These are phyloP conservation scores for Microctonus brassicae DNA, from an alignment of 2,888 invertebrate genomes.

Conservation along the genomic window DNA sequence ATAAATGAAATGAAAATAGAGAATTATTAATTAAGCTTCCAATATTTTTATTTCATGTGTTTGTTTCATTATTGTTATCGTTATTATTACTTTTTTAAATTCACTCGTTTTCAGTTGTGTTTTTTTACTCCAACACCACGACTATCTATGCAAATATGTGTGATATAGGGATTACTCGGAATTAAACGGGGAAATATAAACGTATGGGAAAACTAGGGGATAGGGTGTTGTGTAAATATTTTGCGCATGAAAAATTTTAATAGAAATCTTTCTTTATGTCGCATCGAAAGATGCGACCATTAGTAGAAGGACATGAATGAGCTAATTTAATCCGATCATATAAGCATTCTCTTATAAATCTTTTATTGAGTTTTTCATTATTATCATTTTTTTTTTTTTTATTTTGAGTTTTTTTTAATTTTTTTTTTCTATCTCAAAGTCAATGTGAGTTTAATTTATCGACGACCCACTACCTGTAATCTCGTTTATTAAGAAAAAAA, in stretches of 20 bases:
- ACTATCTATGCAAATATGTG: conserved; percentile 32
- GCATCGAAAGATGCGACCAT: neutral
- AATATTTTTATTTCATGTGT: neutral
- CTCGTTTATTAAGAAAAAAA: conserved; percentile 42
- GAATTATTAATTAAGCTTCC: neutral
- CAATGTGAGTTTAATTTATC: conserved; percentile 40
- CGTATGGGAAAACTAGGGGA: conserved; percentile 1
- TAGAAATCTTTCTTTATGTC: conserved; percentile 40
- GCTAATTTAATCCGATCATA: neutral
- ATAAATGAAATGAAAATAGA: too few species aligned
- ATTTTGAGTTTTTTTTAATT: neutral
- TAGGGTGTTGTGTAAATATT: conserved; percentile 2
- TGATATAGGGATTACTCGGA: conserved; percentile 47
- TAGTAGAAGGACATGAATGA: neutral
- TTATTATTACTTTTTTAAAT: neutral
- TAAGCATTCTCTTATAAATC: neutral
- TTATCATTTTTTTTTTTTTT: conserved; percentile 23
- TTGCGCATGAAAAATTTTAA: conserved; percentile 42
- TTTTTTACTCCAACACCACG: conserved; percentile 4
- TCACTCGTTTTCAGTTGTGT: neutral
- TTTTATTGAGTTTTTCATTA: neutral
- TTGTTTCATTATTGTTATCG: too few species aligned
- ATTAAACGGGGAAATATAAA: conserved; percentile 41
- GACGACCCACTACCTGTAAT: conserved; percentile 34
- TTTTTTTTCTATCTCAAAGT: conserved; percentile 29